Base-by-base conservation (phyloP, 2,888 invertebrate species). In the Cheilosia impressa region DNA sequence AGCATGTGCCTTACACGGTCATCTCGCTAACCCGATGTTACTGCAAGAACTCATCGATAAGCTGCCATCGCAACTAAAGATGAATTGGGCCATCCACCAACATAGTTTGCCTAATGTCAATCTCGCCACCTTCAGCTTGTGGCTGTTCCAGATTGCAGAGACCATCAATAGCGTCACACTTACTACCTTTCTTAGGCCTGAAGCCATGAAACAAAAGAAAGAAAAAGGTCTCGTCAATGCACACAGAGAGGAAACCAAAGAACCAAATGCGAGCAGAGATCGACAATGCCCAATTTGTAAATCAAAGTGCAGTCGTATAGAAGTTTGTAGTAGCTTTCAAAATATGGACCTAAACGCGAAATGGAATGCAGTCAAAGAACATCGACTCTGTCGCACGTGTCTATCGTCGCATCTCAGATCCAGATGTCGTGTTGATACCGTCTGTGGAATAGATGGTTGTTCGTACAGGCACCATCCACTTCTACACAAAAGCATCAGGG, bases 11-110 rank as follows among this genome's bases (percentile, higher is more conserved):
- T 19, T 50, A 13, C 17, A 43, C 24, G 50, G 47, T 24, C 55
- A 76, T 60, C 45, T 76, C 41, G 34, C 38, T 1, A 76, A 76
- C 27, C 66, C 47, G 22, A 27, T 34, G 1, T 27, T 76, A 6
- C 13, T 78, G 19, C 71, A 69, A 19, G 78, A 78, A 45, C 55
- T 78, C 1, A 27, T 47, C 6, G 71, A 71, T 7, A 69, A 34
- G 62, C 24, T 78, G 19, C 78, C 71, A 22, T 15, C 55, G 13
- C 38, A 43, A 22, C 27, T 71, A 9, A 71, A 55, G 24, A 15
- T 69, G 15, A 52, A 24, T 19, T 78, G 63, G 71, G 71, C 62
- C 13, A 9, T 34, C 17, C 52, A 63, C 53, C 62, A 53, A 15
- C 43, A 62, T 27, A 9, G n/a, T 13, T 34, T 71, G n/a, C 4